Evolutionary conservation across 35 echinoderm and acorn worm species (phyloP).

Genomic region (Amphiura filiformis): DNA sequence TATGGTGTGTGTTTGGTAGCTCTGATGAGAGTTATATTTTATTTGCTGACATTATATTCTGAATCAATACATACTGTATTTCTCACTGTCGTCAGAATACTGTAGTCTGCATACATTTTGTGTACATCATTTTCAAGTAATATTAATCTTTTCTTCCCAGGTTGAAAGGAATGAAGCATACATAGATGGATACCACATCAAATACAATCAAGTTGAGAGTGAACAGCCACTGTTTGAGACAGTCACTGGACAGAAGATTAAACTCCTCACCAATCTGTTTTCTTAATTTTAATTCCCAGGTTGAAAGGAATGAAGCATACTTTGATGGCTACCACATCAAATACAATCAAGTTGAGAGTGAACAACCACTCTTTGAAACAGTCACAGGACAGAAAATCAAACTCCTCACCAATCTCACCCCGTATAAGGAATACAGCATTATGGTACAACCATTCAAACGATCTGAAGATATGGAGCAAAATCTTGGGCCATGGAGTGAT

Average conservation of each 20-base stretch:
- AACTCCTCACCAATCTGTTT: constrained; percentile 44
- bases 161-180: constrained; percentile 57
- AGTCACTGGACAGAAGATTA: background rate
- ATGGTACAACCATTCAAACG: constrained; percentile 61
- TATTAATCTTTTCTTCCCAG: constrained; percentile 32
- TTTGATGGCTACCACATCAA: constrained; percentile 75
- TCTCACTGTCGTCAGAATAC: no score
- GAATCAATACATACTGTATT: no score
- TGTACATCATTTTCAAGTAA: no score
- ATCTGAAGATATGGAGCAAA: constrained; percentile 7
- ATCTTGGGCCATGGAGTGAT: constrained; percentile 47
- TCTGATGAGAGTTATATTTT: no score
- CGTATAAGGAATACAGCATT: constrained; percentile 64
- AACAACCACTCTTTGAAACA: background rate
- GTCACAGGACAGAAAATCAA: constrained; percentile 2
- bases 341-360: constrained; percentile 13
- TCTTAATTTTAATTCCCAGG: constrained; percentile 36
- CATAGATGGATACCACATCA: constrained; percentile 78
- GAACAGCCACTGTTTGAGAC: background rate
- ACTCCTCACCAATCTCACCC: constrained; percentile 37
- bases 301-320: constrained; percentile 58
- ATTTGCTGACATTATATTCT: no score
- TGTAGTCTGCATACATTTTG: no score
- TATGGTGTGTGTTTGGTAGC: no score
- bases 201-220: constrained; percentile 14